Conservation (phyloP, 2,797 vertebrate genomes). For the Smutsia gigantea region DNA sequence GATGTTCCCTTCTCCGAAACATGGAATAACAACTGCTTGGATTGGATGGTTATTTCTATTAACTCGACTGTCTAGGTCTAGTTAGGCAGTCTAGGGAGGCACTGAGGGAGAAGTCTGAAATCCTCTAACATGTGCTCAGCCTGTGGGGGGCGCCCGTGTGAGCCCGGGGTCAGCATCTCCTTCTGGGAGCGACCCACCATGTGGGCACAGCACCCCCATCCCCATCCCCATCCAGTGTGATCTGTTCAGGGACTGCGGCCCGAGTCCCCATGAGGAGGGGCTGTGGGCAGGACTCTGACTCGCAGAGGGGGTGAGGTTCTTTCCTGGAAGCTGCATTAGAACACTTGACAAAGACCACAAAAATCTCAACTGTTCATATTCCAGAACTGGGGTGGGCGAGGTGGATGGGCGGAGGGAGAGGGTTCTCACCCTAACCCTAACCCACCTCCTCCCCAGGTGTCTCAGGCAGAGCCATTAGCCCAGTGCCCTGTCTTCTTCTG, state of each 20-base stretch:
- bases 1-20: neutral
- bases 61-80: no score
- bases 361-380: neutral
- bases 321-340: neutral
- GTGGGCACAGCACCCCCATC: neutral
- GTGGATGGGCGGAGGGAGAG: neutral
- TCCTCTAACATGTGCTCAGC: rapidly evolving
- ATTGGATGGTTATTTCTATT: neutral
- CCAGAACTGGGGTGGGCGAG: neutral
- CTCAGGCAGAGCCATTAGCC: neutral
- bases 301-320: neutral
- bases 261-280: neutral
- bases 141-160: rapidly evolving
- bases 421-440: no score
- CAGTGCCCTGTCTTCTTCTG: neutral
- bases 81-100: neutral
- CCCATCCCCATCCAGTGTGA: no score
- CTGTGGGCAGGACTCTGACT: neutral
- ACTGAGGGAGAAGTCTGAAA: rapidly evolving
- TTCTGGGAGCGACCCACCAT: rapidly evolving
- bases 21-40: neutral
- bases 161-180: neutral
- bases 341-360: neutral
- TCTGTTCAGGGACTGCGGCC: neutral
- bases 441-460: neutral